Evolutionary conservation across 2,113 vertebrate genomes (phyloP), one percentile per base, ranked within the genome.

Genomic region (Apeltes quadracus): DNA sequence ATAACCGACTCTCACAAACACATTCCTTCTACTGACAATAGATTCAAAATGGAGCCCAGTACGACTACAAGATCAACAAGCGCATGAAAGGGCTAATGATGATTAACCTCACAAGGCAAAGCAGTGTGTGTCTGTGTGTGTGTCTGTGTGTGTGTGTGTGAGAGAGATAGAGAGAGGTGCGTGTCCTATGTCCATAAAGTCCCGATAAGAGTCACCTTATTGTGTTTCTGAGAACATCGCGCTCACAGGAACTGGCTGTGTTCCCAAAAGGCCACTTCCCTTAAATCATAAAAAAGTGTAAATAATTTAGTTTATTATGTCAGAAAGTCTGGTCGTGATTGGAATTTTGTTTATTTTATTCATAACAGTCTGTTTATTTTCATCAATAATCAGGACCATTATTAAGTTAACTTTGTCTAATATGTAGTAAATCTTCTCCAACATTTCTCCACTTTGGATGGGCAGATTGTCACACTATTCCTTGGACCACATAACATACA

Each of bases 181-280:
- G 61, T 20, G 56, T 72, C 41, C 14, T 66, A 18, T 0, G 16
- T 67, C 72, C 43, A 81, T 88, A 79, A 87, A 89, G 39, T 69
- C 25, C 14, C 25, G 75, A 84, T 88, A 86, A 84, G 74, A 63
- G 38, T 0, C 14, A 39, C 51, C 87, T 88, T 84, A 86, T 75
- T 78, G 80, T 75, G 11, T 77, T 75, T 75, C 63, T 77, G 34
- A 63, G 78, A 83, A 83, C 76, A 69, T 1, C 2, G 23, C 16
- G 23, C 75, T 79, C 32, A 76, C 18, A 70, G 48, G 46, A 2
- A n/a, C 8, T 70, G 39, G 25, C 61, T 75, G 23, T 46, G 36
- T 4, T 46, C 1, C 20, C 29, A 76, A 78, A 67, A 39, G 25
- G 8, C 15, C 29, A 51, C 4, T 22, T 29, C 9, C 50, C 43